These are phyloP conservation scores for Calcarius lapponicus DNA, from an alignment of 2,797 vertebrate species.

Conservation along the genomic window DNA sequence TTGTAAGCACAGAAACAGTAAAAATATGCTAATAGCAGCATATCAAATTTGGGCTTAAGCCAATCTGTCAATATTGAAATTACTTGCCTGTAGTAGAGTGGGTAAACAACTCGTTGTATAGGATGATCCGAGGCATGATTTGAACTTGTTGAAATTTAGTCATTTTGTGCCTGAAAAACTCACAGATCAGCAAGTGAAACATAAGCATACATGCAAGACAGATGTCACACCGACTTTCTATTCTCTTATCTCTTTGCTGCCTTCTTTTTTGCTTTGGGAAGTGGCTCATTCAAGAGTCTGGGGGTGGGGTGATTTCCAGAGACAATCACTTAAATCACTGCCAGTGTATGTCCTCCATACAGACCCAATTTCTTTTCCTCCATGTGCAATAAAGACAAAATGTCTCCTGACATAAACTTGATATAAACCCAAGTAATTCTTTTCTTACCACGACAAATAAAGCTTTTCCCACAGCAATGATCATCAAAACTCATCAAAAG, in stretches of 20 bases:
- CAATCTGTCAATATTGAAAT: constrained; percentile 71
- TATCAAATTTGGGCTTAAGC: constrained; percentile 63
- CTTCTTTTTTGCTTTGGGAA: constrained; percentile 10
- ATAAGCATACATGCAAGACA: constrained; percentile 47
- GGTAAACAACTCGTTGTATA: constrained; percentile 57
- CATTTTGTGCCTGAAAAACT: constrained; percentile 59
- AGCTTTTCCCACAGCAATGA: not conserved
- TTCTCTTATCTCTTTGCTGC: not conserved
- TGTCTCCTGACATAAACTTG: not conserved
- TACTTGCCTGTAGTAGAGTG: constrained; percentile 56
- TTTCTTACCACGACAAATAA: not conserved
- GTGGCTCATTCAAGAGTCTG: not conserved
- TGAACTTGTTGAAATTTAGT: constrained; percentile 67
- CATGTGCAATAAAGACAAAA: constrained; percentile 17
- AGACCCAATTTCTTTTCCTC: not conserved
- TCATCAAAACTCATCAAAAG: not conserved
- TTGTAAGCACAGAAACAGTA: constrained; percentile 62
- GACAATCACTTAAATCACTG: not conserved
- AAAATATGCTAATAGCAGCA: constrained; percentile 66
- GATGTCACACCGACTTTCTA: constrained; percentile 35
- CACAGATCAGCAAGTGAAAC: constrained; percentile 22
- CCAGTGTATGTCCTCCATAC: not conserved
- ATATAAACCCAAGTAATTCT: not conserved
- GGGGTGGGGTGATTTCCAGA: not conserved
- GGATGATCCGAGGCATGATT: constrained; percentile 34